These are phyloP conservation scores for Oscheius sp. DNA, from an alignment of 1,140 invertebrate species.

Conservation along the genomic window DNA sequence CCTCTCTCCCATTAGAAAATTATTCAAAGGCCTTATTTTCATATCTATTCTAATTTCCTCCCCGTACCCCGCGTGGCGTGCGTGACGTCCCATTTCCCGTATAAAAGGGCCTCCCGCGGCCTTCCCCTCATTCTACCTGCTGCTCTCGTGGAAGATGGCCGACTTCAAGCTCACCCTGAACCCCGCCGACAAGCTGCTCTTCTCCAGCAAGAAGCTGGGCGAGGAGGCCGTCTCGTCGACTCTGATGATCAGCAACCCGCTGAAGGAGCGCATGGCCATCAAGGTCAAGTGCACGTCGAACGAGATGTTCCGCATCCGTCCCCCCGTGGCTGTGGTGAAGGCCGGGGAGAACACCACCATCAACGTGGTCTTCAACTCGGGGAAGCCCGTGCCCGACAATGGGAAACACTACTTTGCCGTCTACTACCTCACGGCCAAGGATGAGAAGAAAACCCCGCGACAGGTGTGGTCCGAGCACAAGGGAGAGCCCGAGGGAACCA, in stretches of 20 bases:
- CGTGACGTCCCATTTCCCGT: no score
- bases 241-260: slow-evolving; percentile 43
- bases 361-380: slow-evolving; percentile 43
- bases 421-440: slow-evolving; percentile 41
- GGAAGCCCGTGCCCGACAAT: slow-evolving; percentile 45
- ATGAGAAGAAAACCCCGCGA: slow-evolving; percentile 41
- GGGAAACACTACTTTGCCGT: slow-evolving; percentile 52
- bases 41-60: no score
- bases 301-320: slow-evolving; percentile 54
- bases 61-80: no score
- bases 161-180: slow-evolving; percentile 42
- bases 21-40: no score
- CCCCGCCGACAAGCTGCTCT: slow-evolving; percentile 35
- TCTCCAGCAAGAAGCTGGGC: slow-evolving; percentile 45
- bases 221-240: slow-evolving; percentile 36
- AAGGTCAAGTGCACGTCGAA: slow-evolving; percentile 53
- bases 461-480: slow-evolving; percentile 25
- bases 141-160: no score
- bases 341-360: slow-evolving; percentile 36
- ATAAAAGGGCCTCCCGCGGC: no score
- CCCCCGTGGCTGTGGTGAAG: slow-evolving; percentile 40
- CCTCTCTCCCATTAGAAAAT: no score
- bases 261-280: slow-evolving; percentile 32
- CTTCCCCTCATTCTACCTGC: no score
- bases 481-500: slow-evolving; percentile 41